Evolutionary conservation across 2,888 invertebrate genomes (phyloP).

Genomic region (Mantis religiosa): DNA sequence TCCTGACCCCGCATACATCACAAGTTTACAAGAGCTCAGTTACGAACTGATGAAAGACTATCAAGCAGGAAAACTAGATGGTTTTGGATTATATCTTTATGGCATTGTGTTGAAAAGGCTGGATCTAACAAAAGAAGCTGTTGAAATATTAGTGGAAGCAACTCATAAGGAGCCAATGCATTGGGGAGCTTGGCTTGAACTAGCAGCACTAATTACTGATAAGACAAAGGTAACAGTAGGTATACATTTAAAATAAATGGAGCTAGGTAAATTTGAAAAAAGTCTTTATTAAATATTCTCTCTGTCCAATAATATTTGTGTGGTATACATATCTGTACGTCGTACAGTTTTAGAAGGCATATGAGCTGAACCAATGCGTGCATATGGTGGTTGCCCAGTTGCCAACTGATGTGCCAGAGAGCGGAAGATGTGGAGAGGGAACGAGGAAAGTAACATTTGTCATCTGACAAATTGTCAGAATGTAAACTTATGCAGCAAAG

Average conservation of each 20-base stretch:
- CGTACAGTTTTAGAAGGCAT: no score
- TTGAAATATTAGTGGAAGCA: conserved; percentile 73
- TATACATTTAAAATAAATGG: neutral
- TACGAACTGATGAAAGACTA: conserved; percentile 56
- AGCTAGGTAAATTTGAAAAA: neutral
- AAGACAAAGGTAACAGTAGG: conserved; percentile 58
- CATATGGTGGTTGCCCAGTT: no score
- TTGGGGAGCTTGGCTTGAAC: conserved; percentile 94
- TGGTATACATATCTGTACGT: no score
- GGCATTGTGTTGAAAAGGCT: conserved; percentile 87
- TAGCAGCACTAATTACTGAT: conserved; percentile 79
- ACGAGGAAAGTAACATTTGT: no score
- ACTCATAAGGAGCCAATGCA: conserved; percentile 76
- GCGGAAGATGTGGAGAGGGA: no score
- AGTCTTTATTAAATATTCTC: no score
- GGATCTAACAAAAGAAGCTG: conserved; percentile 73
- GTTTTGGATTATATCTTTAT: conserved; percentile 82
- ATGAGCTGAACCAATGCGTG: no score
- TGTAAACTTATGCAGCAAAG: no score
- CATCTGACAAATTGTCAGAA: no score
- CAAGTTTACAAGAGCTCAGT: conserved; percentile 52
- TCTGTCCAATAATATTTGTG: no score
- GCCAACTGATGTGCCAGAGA: no score
- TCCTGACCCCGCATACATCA: conserved; percentile 52
- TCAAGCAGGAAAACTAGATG: conserved; percentile 67